Evolutionary conservation across 2,888 invertebrate species (phyloP).

Genomic region (Neria commutata): DNA sequence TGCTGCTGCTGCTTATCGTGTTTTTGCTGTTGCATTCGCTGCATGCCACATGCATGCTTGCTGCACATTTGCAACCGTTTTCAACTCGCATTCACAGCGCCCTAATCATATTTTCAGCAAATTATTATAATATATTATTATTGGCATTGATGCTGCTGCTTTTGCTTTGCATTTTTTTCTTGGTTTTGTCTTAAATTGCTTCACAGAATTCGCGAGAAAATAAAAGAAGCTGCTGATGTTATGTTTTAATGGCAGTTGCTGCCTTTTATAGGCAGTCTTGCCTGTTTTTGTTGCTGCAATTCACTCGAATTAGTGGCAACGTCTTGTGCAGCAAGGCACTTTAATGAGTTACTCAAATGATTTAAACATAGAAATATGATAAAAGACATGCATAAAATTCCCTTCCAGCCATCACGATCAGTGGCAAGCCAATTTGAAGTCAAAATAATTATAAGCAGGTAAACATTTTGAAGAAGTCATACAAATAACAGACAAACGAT

Average conservation of each 20-base stretch:
- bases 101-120: conserved; percentile 58
- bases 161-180: conserved; percentile 25
- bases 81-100: conserved; percentile 34
- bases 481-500: too few relatives aligned
- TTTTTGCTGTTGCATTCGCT: conserved; percentile 1
- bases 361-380: too few relatives aligned
- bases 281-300: too few relatives aligned
- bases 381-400: too few relatives aligned
- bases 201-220: conserved; percentile 11
- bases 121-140: conserved; percentile 61
- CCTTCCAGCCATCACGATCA: too few relatives aligned
- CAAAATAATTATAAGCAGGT: too few relatives aligned
- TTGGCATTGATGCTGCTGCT: conserved; percentile 30
- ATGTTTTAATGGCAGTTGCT: background rate
- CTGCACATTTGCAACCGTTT: conserved; percentile 40
- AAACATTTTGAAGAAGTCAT: too few relatives aligned
- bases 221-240: background rate
- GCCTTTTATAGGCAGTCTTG: too few relatives aligned
- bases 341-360: too few relatives aligned
- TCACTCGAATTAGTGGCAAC: too few relatives aligned
- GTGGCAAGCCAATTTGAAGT: too few relatives aligned
- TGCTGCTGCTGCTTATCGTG: conserved; percentile 22
- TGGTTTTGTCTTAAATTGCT: background rate
- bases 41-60: background rate
- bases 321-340: too few relatives aligned